Conservation (phyloP, 2,888 invertebrate species). For the Cephalotes varians region DNA sequence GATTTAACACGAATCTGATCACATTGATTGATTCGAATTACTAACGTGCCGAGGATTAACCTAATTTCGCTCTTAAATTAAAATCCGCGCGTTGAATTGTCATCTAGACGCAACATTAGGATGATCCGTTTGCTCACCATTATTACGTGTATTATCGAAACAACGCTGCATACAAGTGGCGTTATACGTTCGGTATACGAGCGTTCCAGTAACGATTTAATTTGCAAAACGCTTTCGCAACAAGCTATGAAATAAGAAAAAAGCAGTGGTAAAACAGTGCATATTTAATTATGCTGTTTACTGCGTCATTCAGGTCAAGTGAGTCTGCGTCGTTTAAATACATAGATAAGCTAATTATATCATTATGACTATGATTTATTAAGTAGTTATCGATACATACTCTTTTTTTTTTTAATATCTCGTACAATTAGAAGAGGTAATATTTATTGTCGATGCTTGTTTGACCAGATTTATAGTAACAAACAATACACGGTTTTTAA, state of each 20-base stretch:
- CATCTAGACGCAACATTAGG: conserved; percentile 4
- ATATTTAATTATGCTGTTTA: conserved; percentile 38
- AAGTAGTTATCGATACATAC: not conserved
- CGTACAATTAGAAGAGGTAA: not conserved
- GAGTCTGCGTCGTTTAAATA: not conserved
- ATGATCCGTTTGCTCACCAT: conserved; percentile 11
- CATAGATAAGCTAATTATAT: not conserved
- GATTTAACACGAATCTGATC: not conserved
- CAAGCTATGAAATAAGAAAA: conserved; percentile 26
- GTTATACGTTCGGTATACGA: not conserved
- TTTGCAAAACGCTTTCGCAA: conserved; percentile 47
- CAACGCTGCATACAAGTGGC: not conserved
- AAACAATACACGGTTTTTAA: not conserved
- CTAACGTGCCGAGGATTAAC: conserved; percentile 1
- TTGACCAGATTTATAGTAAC: not conserved
- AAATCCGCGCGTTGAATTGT: not conserved
- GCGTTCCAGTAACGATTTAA: conserved; percentile 13
- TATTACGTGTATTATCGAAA: conserved; percentile 14
- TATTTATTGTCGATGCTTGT: not conserved
- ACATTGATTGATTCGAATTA: conserved; percentile 22
- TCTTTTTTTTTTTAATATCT: not conserved
- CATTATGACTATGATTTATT: conserved; percentile 19
- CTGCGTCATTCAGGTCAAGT: conserved; percentile 32
- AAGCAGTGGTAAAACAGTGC: not conserved
- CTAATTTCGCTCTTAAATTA: conserved; percentile 12